Evolutionary conservation across 2,113 vertebrate species (phyloP), one percentile per base, ranked within the genome.

Genomic region (Pachyramphus minor): DNA sequence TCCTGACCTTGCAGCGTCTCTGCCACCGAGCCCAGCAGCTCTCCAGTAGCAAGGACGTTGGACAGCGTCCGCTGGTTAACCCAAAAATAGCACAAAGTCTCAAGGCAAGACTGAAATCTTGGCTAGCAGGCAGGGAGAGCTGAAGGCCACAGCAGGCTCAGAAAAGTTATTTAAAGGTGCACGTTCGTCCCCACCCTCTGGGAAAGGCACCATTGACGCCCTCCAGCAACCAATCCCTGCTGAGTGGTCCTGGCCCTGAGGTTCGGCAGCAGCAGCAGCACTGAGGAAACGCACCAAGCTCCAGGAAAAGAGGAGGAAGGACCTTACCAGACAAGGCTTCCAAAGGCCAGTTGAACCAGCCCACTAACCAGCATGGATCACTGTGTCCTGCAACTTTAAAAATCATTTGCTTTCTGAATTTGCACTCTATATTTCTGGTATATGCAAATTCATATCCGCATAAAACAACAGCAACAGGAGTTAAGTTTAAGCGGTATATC

Each of bases 201-300:
- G 33, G 23, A 73, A 50, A 45, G 64, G 33, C 42, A 41, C 8
- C 16, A 0, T 1, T 2, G 24, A 33, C 35, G 47, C 7, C n/a
- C 42, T 53, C 30, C 76, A 62, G 59, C 45, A 86, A 4, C 7
- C 22, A 58, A 2, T 2, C 0, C 5, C 76, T 67, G n/a, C 11
- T 52, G n/a, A n/a, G n/a, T 0, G 0, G 23, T 5, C 11, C 15
- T 5, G 3, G 33, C 39, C 58, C 64, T 6, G 9, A 0, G 1
- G 13, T 12, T 41, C 7, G 5, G 59, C 58, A 52, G 37, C 8
- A 1, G 8, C n/a, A n/a, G 17, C 30, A 68, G 30, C 25, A 24
- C 4, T 10, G 8, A 19, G 22, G 31, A 50, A 63, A 37, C 8
- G 53, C 35, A 55, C 64, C 3, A 7, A 66, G 6, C n/a, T 53